These are phyloP conservation scores for Seira sanloemensis DNA, from an alignment of 2,888 invertebrate genomes.

Conservation along the genomic window DNA sequence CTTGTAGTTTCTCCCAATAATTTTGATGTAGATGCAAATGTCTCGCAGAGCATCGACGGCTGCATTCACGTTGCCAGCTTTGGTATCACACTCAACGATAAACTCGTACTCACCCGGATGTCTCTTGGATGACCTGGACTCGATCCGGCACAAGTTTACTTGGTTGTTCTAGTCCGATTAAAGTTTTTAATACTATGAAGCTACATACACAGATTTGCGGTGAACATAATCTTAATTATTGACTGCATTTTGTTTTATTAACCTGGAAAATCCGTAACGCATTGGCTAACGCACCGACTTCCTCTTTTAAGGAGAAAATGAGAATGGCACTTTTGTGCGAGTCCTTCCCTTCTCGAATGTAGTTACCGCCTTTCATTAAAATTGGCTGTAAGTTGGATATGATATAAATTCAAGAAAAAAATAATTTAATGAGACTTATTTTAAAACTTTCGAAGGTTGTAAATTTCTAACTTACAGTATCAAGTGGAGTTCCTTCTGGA, in stretches of 20 bases:
- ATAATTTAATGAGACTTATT: not conserved
- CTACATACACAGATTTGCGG: no score
- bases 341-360: slow-evolving; percentile 88
- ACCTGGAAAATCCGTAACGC: slow-evolving; percentile 90
- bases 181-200: no score
- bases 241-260: not conserved
- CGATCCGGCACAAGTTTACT: slow-evolving; percentile 94
- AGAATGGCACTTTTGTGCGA: slow-evolving; percentile 87
- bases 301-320: slow-evolving; percentile 90
- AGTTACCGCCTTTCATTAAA: slow-evolving; percentile 87
- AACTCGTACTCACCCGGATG: slow-evolving; percentile 90
- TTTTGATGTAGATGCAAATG: slow-evolving; percentile 86
- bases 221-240: no score
- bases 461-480: not conserved
- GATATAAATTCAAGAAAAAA: not conserved
- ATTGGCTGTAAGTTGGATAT: slow-evolving; percentile 82
- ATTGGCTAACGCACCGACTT: slow-evolving; percentile 91
- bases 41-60: slow-evolving; percentile 85
- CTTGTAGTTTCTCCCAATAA: slow-evolving; percentile 91
- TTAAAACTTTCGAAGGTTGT: not conserved
- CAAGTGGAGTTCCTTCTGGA: not conserved
- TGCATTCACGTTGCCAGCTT: slow-evolving; percentile 83
- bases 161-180: slow-evolving; percentile 74
- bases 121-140: slow-evolving; percentile 92
- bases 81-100: slow-evolving; percentile 91